These are phyloP conservation scores for Channa striata DNA, from an alignment of 2,797 vertebrate genomes.

Conservation along the genomic window DNA sequence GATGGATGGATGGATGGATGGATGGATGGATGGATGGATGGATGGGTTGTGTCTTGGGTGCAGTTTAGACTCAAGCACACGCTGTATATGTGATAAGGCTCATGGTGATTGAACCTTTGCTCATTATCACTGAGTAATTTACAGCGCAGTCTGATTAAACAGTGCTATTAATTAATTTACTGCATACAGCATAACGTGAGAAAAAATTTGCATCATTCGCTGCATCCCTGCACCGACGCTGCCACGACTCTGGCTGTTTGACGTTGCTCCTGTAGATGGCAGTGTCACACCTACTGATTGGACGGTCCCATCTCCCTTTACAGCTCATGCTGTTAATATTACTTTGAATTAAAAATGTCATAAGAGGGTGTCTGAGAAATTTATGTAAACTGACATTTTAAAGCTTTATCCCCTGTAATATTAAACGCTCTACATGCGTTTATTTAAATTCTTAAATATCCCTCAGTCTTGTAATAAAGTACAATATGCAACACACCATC, in stretches of 20 bases:
- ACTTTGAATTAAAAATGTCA: constrained; percentile 5
- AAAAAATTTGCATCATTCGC: not conserved
- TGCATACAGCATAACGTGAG: not conserved
- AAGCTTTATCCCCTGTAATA: not conserved
- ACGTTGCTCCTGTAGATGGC: constrained; percentile 70
- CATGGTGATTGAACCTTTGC: not conserved
- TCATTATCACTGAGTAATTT: not conserved
- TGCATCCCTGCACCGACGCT: not conserved
- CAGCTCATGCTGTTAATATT: constrained; percentile 6
- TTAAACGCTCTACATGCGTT: constrained; percentile 41
- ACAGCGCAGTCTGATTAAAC: not conserved
- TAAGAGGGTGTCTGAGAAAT: constrained; percentile 6
- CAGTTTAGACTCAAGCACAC: constrained; percentile 13
- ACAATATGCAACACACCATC: not conserved
- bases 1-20: too few species aligned
- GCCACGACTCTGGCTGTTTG: not conserved
- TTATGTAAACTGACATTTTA: not conserved
- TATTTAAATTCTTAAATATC: constrained; percentile 50
- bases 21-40: too few species aligned
- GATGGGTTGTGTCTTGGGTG: not conserved
- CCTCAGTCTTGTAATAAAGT: constrained; percentile 23
- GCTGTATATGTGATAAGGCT: not conserved
- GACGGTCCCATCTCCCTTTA: constrained; percentile 13
- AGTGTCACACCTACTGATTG: constrained; percentile 63
- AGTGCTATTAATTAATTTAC: not conserved